Conservation (phyloP, 2,797 vertebrate species). For the Podarcis lilfordi region DNA sequence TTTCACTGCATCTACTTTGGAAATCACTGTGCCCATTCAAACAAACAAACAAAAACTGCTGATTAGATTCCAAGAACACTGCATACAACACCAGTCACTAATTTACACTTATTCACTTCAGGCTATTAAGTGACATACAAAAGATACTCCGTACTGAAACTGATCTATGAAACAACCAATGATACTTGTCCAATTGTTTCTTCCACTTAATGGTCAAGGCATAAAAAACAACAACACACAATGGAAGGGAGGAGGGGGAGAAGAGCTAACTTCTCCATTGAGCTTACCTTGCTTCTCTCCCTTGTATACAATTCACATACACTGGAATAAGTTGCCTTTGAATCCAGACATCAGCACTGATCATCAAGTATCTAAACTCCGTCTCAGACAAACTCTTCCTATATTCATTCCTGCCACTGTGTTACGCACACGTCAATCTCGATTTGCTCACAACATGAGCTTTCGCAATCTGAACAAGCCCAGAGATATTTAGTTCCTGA, state of each 20-base stretch:
- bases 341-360: constrained; percentile 6
- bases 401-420: constrained; percentile 12
- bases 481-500: constrained; percentile 47
- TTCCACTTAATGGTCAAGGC: neutral
- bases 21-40: neutral
- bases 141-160: neutral
- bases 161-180: neutral
- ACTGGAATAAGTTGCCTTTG: neutral
- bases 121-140: neutral
- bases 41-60: neutral
- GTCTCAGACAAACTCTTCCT: constrained; percentile 20
- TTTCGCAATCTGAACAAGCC: constrained; percentile 41
- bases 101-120: neutral
- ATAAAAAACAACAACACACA: neutral
- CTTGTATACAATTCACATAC: neutral
- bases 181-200: neutral
- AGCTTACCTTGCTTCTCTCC: constrained; percentile 13
- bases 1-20: neutral
- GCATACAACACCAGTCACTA: neutral
- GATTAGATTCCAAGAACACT: neutral
- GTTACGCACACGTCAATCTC: constrained; percentile 14
- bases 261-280: neutral
- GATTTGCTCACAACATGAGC: constrained; percentile 27
- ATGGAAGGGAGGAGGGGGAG: neutral
- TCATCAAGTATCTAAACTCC: neutral